Percentiles rank a stretch among this genome's conserved stretches.
Conservation (phyloP, 2,113 vertebrate species). For the Protomyctophum bolini region DNA sequence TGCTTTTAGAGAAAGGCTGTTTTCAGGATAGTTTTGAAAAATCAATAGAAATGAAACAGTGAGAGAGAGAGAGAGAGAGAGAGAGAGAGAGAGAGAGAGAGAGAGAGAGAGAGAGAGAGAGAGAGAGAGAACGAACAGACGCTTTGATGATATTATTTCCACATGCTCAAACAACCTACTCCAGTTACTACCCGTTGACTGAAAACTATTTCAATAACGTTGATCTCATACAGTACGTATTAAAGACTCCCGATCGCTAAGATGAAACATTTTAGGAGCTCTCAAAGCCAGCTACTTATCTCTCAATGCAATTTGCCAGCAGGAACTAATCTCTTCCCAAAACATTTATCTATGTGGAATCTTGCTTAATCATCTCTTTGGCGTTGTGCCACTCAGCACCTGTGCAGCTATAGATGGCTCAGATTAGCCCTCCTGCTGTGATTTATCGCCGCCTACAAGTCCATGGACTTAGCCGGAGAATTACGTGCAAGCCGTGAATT, state of each 20-base stretch:
- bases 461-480: constrained; percentile 56
- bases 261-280: constrained; percentile 48
- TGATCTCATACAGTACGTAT: constrained; percentile 43
- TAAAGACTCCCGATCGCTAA: constrained; percentile 37
- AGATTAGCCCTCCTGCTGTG: constrained; percentile 75
- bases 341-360: constrained; percentile 74
- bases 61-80: constrained; percentile 18
- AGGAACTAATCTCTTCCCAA: constrained; percentile 65
- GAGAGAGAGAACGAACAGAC: background rate
- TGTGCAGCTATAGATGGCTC: constrained; percentile 67
- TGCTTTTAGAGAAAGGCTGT: too few relatives aligned
- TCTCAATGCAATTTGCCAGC: constrained; percentile 51
- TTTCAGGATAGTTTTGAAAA: constrained; percentile 37
- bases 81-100: too few relatives aligned
- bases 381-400: constrained; percentile 70
- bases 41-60: constrained; percentile 9
- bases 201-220: constrained; percentile 28
- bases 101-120: too few relatives aligned
- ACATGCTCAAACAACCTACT: constrained; percentile 14
- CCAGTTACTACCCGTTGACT: constrained; percentile 17
- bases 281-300: constrained; percentile 40
- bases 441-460: constrained; percentile 72
- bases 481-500: constrained; percentile 38
- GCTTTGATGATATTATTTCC: constrained; percentile 21
- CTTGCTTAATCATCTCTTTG: constrained; percentile 72